Evolutionary conservation across 2,113 vertebrate species (phyloP).

Genomic region (Egretta garzetta): DNA sequence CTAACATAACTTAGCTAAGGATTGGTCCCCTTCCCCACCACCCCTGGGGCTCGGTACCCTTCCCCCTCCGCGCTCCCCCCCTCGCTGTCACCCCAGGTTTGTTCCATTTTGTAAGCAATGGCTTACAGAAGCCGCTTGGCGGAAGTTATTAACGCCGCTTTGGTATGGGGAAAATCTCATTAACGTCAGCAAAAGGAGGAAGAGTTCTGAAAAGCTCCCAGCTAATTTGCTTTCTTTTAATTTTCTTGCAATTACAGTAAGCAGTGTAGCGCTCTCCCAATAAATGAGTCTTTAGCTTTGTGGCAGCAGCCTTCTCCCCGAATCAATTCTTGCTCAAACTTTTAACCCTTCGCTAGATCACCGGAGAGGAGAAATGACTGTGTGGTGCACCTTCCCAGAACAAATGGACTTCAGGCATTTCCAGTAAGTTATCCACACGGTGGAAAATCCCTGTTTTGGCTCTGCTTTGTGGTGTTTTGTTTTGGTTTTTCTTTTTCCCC

Average conservation of each 20-base stretch:
- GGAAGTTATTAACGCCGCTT: conserved; percentile 55
- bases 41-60: not conserved
- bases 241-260: conserved; percentile 66
- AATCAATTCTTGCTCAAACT: not conserved
- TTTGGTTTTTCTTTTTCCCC: not conserved
- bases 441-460: conserved; percentile 51
- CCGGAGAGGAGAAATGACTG: not conserved
- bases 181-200: conserved; percentile 65
- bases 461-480: not conserved
- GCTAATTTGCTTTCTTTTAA: conserved; percentile 71
- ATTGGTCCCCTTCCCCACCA: not conserved
- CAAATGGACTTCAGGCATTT: conserved; percentile 11
- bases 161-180: conserved; percentile 62
- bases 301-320: not conserved
- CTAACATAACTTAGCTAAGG: rapidly evolving
- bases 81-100: not conserved
- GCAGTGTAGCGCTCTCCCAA: conserved; percentile 43
- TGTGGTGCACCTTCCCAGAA: not conserved
- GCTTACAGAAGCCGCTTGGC: not conserved
- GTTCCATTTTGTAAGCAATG: not conserved
- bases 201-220: conserved; percentile 60
- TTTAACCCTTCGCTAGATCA: conserved; percentile 15
- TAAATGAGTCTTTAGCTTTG: conserved; percentile 44
- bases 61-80: not conserved
- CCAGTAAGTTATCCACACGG: not conserved